These are phyloP conservation scores for Lithophane socia DNA, from an alignment of 2,888 invertebrate genomes.

Conservation along the genomic window DNA sequence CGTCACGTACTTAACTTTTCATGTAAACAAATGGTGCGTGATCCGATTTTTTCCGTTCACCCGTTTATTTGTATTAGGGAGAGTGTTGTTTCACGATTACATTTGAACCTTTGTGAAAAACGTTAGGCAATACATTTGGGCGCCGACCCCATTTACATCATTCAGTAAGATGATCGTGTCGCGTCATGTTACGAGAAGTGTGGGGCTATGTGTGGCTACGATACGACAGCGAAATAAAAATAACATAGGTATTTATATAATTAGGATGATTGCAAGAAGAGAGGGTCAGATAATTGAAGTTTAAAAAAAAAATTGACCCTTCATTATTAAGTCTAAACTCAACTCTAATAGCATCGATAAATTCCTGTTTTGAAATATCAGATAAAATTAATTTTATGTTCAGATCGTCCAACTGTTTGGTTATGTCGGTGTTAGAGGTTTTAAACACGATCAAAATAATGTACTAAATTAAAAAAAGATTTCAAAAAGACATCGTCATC, in stretches of 20 bases:
- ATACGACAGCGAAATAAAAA: background rate
- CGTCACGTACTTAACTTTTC: constrained; percentile 68
- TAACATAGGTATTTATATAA: background rate
- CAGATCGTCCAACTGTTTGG: background rate
- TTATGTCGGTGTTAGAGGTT: background rate
- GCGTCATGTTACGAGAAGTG: constrained; percentile 4
- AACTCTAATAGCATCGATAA: no score
- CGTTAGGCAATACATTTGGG: constrained; percentile 37
- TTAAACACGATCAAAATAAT: background rate
- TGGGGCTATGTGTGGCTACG: no score
- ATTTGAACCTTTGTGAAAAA: constrained; percentile 37
- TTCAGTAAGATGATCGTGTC: constrained; percentile 24
- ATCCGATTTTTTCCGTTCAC: constrained; percentile 57
- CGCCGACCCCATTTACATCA: constrained; percentile 27
- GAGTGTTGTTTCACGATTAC: constrained; percentile 43
- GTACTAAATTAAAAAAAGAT: background rate
- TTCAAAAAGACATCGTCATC: background rate
- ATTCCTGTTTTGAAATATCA: background rate
- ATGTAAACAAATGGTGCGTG: constrained; percentile 68
- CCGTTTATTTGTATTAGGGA: constrained; percentile 41
- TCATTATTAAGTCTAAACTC: background rate
- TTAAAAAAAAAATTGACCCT: background rate
- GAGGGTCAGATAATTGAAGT: no score
- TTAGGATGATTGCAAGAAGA: background rate
- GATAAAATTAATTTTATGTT: background rate